Evolutionary conservation across 2,888 invertebrate species (phyloP), one percentile per base, ranked within the genome.

Genomic region (Xanthorhoe designata): DNA sequence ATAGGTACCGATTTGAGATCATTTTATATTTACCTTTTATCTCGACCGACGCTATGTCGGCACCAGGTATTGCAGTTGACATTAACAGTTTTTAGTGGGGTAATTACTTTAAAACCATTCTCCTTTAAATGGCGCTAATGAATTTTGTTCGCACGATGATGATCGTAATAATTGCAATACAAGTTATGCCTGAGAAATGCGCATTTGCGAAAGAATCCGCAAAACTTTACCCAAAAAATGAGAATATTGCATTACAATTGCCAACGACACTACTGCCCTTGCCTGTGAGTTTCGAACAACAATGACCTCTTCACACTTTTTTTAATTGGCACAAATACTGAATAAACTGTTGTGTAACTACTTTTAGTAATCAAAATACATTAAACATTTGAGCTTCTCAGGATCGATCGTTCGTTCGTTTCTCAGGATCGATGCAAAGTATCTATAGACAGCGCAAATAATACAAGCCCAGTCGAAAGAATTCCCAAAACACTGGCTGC

Each of bases 71-170:
- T 72, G 56, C 63, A 49, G 55, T 68, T 73, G 73, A 70, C 71
- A 76, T 78, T 75, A 75, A 70, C 65, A 73, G 67, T 78, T 79
- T 78, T 83, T 80, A 76, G 74, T 75, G 71, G 69, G 69, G 60
- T 75, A 77, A 81, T 80, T 77, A 80, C 75, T 72, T 71, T 74
- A 68, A 69, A 76, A 75, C 69, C 66, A 69, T 73, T 73, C 69
- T 73, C 73, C 65, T 77, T 79, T 79, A 75, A 74, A 75, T 68
- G 71, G 70, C 60, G 66, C 68, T 81, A 80, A 81, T 83, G 77
- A 80, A 81, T 80, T 77, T 75, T 56, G 75, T 84, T 83, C 78
- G 77, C 81, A 82, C 79, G 75, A 76, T 74, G 64, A 76, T 77
- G 72, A 70, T 65, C 53, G 72, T 67, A 73, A 71, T 62, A 64